These are phyloP conservation scores for Cardinalis cardinalis DNA, from an alignment of 2,113 vertebrate species.

Conservation along the genomic window DNA sequence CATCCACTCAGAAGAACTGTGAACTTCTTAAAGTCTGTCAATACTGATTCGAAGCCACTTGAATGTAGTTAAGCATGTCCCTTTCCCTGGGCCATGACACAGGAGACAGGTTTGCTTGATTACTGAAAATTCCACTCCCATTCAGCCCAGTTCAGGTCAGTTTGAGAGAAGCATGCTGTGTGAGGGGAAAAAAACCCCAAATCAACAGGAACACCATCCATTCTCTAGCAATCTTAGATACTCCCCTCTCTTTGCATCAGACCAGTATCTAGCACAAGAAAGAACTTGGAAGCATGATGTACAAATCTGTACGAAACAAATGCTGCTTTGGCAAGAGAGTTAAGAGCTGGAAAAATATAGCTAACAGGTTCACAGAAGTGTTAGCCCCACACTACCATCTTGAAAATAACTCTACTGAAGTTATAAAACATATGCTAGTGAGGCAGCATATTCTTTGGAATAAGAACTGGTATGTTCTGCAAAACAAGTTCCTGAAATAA, in stretches of 20 bases:
- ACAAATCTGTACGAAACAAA: constrained; percentile 44
- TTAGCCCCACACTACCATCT: constrained; percentile 1
- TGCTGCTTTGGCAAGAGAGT: constrained; percentile 27
- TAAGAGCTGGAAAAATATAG: constrained; percentile 20
- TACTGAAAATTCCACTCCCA: neutral
- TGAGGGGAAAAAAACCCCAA: neutral
- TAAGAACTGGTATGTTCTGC: neutral
- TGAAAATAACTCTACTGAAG: constrained; percentile 33
- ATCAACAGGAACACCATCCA: neutral
- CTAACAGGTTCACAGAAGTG: constrained; percentile 40
- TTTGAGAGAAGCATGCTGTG: neutral
- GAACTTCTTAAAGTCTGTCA: neutral
- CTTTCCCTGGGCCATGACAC: neutral
- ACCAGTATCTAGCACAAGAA: neutral
- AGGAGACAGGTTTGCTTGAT: neutral
- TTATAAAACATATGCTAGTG: constrained; percentile 30
- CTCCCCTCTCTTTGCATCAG: neutral
- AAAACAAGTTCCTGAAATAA: constrained; percentile 7
- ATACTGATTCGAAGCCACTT: neutral
- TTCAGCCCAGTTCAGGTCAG: neutral
- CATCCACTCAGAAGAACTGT: accelerated
- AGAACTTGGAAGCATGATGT: neutral
- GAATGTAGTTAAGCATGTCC: neutral
- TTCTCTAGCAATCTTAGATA: neutral
- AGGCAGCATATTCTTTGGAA: neutral